A percentile compares a stretch with the other conserved stretches of the same genome.
Conservation (phyloP, 2,113 vertebrate species). For the Leiothrix lutea region DNA sequence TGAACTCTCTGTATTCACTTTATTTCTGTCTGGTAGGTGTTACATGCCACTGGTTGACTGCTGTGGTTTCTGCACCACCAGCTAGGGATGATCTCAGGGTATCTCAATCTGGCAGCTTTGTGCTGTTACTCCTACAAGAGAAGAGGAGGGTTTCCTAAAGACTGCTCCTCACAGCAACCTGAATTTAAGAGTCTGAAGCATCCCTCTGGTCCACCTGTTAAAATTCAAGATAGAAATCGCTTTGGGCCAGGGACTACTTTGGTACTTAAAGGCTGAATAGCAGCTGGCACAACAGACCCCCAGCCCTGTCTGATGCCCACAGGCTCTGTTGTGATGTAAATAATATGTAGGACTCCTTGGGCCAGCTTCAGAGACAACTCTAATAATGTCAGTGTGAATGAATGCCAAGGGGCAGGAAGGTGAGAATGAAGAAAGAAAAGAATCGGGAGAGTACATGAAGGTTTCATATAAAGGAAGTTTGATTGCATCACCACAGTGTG, state of each 20-base stretch:
- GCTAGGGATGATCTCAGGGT: neutral
- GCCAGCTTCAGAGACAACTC: conserved; percentile 33
- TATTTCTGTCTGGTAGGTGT: neutral
- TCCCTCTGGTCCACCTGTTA: neutral
- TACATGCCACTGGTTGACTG: neutral
- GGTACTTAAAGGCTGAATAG: neutral
- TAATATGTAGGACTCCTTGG: neutral
- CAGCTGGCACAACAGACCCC: neutral
- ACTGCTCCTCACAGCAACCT: neutral
- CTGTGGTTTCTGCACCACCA: neutral
- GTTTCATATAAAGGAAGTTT: neutral
- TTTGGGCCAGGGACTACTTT: neutral
- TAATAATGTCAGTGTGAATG: neutral
- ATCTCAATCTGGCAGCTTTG: neutral
- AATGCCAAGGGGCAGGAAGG: conserved; percentile 22
- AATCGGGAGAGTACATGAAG: neutral
- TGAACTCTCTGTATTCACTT: neutral
- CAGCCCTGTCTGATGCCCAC: neutral
- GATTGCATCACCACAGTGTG: neutral
- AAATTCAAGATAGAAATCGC: conserved; percentile 6
- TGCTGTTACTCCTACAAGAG: neutral
- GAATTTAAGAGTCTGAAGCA: neutral
- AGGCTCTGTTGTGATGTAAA: conserved; percentile 48
- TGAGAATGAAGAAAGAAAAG: neutral
- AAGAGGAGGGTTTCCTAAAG: neutral